Conservation (phyloP, 2,797 vertebrate genomes). For the Anguilla megastoma region DNA sequence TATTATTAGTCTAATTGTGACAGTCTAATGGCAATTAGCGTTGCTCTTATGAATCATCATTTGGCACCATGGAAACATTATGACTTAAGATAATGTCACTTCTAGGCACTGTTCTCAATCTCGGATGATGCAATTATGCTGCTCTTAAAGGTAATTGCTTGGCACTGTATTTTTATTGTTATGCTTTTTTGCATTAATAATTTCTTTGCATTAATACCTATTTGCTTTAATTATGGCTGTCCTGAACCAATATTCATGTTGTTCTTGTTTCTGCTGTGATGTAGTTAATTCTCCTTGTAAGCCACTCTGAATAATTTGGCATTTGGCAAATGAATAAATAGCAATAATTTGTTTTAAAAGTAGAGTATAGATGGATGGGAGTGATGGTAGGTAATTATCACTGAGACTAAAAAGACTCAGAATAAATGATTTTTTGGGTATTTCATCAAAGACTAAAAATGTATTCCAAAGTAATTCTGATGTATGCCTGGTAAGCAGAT, state of each 20-base stretch:
- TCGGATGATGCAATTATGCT: not conserved
- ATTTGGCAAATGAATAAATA: not conserved
- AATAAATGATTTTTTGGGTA: not conserved
- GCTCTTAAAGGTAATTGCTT: not conserved
- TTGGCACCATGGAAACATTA: not conserved
- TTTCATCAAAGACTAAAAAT: constrained; percentile 20
- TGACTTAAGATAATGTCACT: constrained; percentile 3
- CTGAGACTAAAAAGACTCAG: not conserved
- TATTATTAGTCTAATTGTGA: not conserved
- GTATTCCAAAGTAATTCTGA: constrained; percentile 27
- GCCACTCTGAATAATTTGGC: not conserved
- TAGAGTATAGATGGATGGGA: not conserved
- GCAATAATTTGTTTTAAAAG: not conserved
- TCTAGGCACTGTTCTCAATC: not conserved
- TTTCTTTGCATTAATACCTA: not conserved
- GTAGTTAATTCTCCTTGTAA: not conserved
- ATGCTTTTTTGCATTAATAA: not conserved
- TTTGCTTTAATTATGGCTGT: not conserved
- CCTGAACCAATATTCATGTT: not conserved
- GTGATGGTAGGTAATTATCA: constrained; percentile 5
- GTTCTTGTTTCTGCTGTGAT: not conserved
- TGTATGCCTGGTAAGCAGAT: not conserved
- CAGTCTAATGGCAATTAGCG: not conserved
- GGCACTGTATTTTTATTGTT: not conserved
- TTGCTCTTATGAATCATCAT: not conserved